phyloP scores from a whole-genome alignment of 2,113 vertebrate genomes.

The Dipodomys merriami region DNA sequence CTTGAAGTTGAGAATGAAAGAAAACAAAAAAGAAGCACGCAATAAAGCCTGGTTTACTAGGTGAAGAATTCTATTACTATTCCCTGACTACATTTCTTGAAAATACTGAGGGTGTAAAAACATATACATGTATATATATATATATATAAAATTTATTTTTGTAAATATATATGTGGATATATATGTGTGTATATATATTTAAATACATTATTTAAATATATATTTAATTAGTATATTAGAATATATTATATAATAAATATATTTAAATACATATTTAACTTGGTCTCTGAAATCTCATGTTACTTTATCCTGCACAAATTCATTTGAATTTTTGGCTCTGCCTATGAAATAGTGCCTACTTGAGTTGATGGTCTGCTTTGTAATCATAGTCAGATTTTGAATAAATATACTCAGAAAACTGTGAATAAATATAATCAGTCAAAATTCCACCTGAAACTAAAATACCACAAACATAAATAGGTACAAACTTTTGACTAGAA shows the following conservation, averaged over 20 bases:
- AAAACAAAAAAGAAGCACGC: neutral
- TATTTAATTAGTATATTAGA: no score
- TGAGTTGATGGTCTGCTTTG: neutral
- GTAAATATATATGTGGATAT: no score
- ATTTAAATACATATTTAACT: neutral
- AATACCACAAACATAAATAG: conserved; percentile 59
- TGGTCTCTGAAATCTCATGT: neutral
- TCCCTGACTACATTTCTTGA: neutral
- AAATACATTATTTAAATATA: no score
- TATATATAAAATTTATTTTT: no score
- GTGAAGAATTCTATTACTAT: neutral
- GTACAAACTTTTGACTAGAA: conserved; percentile 61
- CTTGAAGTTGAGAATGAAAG: neutral
- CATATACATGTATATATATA: no score
- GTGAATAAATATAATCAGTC: conserved; percentile 20
- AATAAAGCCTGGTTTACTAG: no score
- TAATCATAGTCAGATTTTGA: neutral
- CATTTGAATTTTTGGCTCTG: neutral
- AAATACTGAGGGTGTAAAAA: no score
- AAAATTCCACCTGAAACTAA: conserved; percentile 48
- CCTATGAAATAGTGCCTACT: neutral
- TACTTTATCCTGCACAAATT: neutral
- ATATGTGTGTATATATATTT: no score
- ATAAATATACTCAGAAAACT: conserved; percentile 1
- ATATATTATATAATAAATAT: no score